Base-by-base conservation (phyloP, 2,888 invertebrate species). In the Octodonta nipae region DNA sequence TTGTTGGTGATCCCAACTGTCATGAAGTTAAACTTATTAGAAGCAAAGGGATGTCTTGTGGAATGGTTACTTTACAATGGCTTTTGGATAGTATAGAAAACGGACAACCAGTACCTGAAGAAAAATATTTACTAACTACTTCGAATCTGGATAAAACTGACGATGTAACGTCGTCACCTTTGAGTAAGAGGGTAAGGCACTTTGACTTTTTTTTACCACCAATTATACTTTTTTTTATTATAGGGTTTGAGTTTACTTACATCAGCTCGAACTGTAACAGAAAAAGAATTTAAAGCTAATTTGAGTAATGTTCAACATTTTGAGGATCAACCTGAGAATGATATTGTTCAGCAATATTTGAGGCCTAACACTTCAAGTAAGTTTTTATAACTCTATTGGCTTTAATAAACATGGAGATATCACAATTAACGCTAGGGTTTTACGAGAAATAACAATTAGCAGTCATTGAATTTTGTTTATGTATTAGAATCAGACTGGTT, bases 61-160 rank as follows among this genome's bases (percentile, higher is more conserved):
- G 68, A 32, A 61, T 82, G 24, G 73, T 91, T 3, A 69, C 66
- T 11, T 55, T 80, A 14, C 67, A 74, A 12, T 92, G 91, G 91
- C 58, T 91, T 20, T 55, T 77, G 8, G 73, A 76, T 37, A 82
- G 87, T 47, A 75, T 84, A 8, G 68, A 70, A 42, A 63, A 74
- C 3, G 67, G 69, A 27, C 63, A 63, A 15, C 67, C 73, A 2
- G 73, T 72, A 1, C 58, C 65, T 13, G 78, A 77, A 53, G 70
- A 70, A 14, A 40, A 48, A 15, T 60, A 58, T 43, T 33, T 58
- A 2, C 36, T 61, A 14, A 26, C 12, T 32, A 35, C 30, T 2
- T 29, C 28, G 2, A 42, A 45, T 28, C 15, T 37, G 22, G 38
- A 43, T 6, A 33, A 30, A 15, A n/a, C n/a, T n/a, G n/a, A n/a